These are phyloP conservation scores for Lydus trimaculatus DNA, from an alignment of 2,888 invertebrate genomes.

Conservation along the genomic window DNA sequence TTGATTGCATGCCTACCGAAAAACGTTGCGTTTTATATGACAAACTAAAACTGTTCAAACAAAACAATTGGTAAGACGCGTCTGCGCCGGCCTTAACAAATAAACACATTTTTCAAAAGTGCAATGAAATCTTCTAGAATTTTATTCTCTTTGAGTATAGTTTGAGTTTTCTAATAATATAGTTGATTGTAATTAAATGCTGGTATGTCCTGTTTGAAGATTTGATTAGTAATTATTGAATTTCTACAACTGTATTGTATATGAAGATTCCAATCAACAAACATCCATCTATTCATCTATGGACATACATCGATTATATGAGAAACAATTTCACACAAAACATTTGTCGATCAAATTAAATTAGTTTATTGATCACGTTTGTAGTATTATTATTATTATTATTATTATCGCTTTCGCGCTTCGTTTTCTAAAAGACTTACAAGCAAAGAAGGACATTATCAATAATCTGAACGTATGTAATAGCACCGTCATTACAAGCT, in stretches of 20 bases:
- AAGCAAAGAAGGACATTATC: conserved; percentile 39
- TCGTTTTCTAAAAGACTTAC: conserved; percentile 23
- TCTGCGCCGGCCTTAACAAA: too few relatives aligned
- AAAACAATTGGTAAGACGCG: too few relatives aligned
- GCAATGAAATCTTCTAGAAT: too few relatives aligned
- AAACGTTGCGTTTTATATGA: too few relatives aligned
- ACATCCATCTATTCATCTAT: not conserved
- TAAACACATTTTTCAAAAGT: too few relatives aligned
- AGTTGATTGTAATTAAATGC: too few relatives aligned
- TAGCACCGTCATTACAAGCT: conserved; percentile 41
- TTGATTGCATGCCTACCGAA: too few relatives aligned
- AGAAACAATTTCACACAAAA: not conserved
- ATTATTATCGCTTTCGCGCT: not conserved
- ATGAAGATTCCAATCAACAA: not conserved
- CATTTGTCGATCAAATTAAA: not conserved
- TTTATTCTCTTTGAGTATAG: too few relatives aligned
- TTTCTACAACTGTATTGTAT: not conserved
- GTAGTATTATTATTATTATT: not conserved
- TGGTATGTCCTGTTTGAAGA: too few relatives aligned
- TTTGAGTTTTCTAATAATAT: too few relatives aligned
- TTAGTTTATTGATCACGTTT: conserved; percentile 3
- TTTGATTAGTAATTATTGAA: not conserved
- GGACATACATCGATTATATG: not conserved
- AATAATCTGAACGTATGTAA: conserved; percentile 42
- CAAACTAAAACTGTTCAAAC: too few relatives aligned